Base-by-base conservation (phyloP, 2,797 vertebrate genomes). In the Onychomys arenicola region DNA sequence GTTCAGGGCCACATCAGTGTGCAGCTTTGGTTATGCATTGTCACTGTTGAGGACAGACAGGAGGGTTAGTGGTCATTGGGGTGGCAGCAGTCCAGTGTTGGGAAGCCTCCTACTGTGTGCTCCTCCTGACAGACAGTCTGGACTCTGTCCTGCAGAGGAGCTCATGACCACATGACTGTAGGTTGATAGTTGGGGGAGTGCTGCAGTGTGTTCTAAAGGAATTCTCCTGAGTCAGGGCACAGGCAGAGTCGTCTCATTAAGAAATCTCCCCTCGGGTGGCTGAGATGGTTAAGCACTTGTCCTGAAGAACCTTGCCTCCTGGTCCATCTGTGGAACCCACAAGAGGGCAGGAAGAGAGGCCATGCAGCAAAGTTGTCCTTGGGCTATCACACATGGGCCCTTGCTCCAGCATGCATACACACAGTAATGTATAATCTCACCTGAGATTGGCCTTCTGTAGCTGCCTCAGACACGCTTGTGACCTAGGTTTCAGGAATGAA, bases 51-150 rank as follows among this genome's bases (percentile, higher is more conserved):
- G 10, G 84, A 59, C 49, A 4, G 40, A 52, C 6, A 5, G 71
- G 61, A 43, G 23, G 57, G 61, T 55, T 40, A n/a, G 34, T 27
- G 75, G 37, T 61, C 76, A 63, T 27, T 63, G 85, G 88, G 77
- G 67, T 7, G 5, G 6, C 34, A 16, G 2, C 16, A 49, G 43
- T 25, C 34, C 43, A 32, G 0, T 40, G 52, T 81, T 4, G 71
- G 69, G 85, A 67, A 71, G 73, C 69, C 32, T 8, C 91, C 46
- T 93, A 10, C 37, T 49, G 0, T 14, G 32, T 83, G 43, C 67
- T 40, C 57, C 63, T 40, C 12, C 0, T 16, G 8, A 7, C 27
- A 29, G 0, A 0, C 29, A 57, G 37, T 43, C 43, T 0, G 0
- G 34, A 6, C 6, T 0, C n/a, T 6, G 7, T 43, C n/a, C 78